Conservation (phyloP, 2,797 vertebrate species). For the Coluber constrictor region DNA sequence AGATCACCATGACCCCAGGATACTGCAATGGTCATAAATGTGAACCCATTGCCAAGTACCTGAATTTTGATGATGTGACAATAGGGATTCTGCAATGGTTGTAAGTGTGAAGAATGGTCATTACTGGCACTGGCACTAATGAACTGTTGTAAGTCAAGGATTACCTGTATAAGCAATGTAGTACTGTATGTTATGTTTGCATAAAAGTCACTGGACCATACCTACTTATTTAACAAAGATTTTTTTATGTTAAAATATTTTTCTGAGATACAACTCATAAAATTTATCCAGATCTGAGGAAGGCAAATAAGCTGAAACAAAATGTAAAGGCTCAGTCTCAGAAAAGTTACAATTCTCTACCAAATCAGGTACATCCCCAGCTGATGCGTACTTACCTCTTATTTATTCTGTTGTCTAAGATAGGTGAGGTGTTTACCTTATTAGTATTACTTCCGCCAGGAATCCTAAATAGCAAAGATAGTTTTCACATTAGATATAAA, state of each 20-base stretch:
- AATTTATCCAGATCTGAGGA: not conserved
- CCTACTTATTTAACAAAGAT: not conserved
- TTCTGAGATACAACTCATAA: not conserved
- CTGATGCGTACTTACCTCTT: constrained; percentile 53
- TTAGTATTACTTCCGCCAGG: constrained; percentile 58
- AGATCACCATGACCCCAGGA: too few species aligned
- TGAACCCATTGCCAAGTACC: not conserved
- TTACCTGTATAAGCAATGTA: not conserved
- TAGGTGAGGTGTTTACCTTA: constrained; percentile 55
- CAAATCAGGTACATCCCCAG: not conserved
- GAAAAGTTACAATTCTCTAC: not conserved
- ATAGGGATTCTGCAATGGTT: not conserved
- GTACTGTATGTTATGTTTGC: not conserved
- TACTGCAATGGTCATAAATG: not conserved
- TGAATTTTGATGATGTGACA: not conserved
- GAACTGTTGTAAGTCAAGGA: too few species aligned
- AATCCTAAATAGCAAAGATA: constrained; percentile 62
- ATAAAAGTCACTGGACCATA: not conserved
- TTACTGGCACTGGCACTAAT: too few species aligned
- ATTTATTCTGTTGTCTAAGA: constrained; percentile 58
- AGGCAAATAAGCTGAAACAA: not conserved
- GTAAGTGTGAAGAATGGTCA: not conserved
- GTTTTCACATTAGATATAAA: constrained; percentile 18
- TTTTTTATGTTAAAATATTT: not conserved
- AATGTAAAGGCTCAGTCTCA: not conserved